Conservation (phyloP, 2,888 invertebrate species). For the Cloeon dipterum region DNA sequence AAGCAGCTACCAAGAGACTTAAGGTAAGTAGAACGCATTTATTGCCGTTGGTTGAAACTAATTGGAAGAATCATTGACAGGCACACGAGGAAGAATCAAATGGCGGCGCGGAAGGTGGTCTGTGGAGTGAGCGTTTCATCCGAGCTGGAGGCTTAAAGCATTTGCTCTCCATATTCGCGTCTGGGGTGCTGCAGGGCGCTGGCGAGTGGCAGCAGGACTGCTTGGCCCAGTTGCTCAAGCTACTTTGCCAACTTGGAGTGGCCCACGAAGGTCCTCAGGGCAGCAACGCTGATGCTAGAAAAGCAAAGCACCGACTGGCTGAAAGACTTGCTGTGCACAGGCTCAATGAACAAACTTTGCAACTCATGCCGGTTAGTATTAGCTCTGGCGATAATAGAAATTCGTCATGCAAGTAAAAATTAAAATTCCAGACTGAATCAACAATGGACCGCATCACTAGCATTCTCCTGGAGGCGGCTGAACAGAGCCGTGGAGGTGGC, state of each 20-base stretch:
- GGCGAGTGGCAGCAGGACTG: constrained; percentile 92
- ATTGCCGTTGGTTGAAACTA: neutral
- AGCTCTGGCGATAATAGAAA: too few relatives aligned
- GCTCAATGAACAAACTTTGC: constrained; percentile 35
- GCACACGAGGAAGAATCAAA: constrained; percentile 17
- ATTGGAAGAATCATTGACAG: neutral
- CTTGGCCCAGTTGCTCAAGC: constrained; percentile 61
- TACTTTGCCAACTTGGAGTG: constrained; percentile 69
- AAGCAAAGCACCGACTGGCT: constrained; percentile 13
- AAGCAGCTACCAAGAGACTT: constrained; percentile 11
- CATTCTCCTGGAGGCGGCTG: constrained; percentile 69
- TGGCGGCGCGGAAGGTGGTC: constrained; percentile 12
- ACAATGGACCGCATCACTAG: constrained; percentile 67
- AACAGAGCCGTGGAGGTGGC: too few relatives aligned
- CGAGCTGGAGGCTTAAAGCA: constrained; percentile 70
- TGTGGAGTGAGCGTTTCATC: constrained; percentile 61
- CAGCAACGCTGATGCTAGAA: constrained; percentile 6
- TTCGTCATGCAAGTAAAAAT: too few relatives aligned
- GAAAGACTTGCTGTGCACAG: constrained; percentile 46
- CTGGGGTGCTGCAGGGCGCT: constrained; percentile 23
- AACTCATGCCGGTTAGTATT: neutral
- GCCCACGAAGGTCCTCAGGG: constrained; percentile 11
- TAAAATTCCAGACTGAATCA: constrained; percentile 64
- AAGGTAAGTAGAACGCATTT: too few relatives aligned
- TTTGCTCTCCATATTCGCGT: constrained; percentile 79